Evolutionary conservation across 92 coral and sea anemone species (phyloP).

Genomic region (Palythoa grandiflora): DNA sequence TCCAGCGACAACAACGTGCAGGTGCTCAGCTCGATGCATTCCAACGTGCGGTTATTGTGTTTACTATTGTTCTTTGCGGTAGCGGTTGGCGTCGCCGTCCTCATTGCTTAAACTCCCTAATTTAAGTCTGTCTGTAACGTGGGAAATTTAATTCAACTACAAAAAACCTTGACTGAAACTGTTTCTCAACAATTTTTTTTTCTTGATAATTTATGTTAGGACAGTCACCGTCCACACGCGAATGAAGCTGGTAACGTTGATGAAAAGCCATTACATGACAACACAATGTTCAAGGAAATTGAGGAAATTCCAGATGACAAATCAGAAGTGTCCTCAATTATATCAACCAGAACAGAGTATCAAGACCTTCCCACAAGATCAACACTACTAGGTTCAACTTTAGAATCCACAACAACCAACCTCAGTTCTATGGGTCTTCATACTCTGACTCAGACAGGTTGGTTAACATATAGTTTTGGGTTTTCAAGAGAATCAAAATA

Average conservation of each 20-base stretch:
- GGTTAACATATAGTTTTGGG: background rate
- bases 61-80: no score
- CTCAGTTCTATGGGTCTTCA: slow-evolving; percentile 19
- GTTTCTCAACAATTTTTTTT: no score
- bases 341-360: slow-evolving; percentile 86
- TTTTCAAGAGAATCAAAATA: no score
- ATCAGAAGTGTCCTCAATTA: slow-evolving; percentile 84
- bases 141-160: no score
- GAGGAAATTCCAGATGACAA: slow-evolving; percentile 78
- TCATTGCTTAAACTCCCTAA: no score
- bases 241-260: slow-evolving; percentile 14
- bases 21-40: no score
- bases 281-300: background rate
- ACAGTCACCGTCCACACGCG: slow-evolving; percentile 21
- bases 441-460: slow-evolving; percentile 4
- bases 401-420: slow-evolving; percentile 21
- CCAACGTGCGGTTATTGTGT: no score
- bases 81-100: no score
- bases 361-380: slow-evolving; percentile 86
- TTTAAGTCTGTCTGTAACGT: no score
- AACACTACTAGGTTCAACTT: slow-evolving; percentile 66
- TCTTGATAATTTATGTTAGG: background rate
- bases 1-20: no score
- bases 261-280: slow-evolving; percentile 72
- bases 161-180: no score